phyloP scores from a whole-genome alignment of 2,888 invertebrate species.

The Liposcelis brunnea region DNA sequence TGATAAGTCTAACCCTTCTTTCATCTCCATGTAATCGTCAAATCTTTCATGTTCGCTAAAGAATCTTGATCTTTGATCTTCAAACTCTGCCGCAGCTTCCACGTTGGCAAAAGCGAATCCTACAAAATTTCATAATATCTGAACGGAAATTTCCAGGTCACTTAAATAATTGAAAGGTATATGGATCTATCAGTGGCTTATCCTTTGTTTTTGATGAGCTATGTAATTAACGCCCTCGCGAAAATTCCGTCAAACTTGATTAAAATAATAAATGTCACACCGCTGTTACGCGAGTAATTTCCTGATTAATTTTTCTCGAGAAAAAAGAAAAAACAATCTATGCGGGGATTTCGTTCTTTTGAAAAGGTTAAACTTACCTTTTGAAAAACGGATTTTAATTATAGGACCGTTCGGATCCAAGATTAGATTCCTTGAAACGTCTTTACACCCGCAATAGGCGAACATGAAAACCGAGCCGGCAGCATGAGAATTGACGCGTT shows the following conservation, averaged over 20 bases:
- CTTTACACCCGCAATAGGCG: constrained; percentile 56
- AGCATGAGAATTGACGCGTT: constrained; percentile 62
- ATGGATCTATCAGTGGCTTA: too few relatives aligned
- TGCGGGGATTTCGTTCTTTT: not conserved
- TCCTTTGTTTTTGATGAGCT: too few relatives aligned
- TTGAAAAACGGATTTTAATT: constrained; percentile 59
- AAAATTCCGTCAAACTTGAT: too few relatives aligned
- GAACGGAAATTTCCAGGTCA: too few relatives aligned
- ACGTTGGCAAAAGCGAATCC: constrained; percentile 62
- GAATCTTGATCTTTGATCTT: constrained; percentile 61
- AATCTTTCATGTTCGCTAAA: constrained; percentile 61
- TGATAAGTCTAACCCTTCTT: constrained; percentile 59
- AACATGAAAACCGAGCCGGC: constrained; percentile 62
- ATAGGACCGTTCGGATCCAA: constrained; percentile 49
- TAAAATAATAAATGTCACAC: too few relatives aligned
- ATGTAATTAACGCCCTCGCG: too few relatives aligned
- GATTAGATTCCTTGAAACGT: constrained; percentile 52
- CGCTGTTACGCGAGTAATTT: too few relatives aligned
- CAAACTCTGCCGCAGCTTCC: constrained; percentile 61
- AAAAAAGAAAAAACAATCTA: constrained; percentile 6
- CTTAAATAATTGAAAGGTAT: too few relatives aligned
- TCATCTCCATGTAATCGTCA: constrained; percentile 74
- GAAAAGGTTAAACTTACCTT: constrained; percentile 28
- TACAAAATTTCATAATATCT: constrained; percentile 11
- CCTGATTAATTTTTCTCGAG: not conserved